phyloP scores from a whole-genome alignment of 53 echinoderm and acorn worm genomes.

The Holothuria leucospilota region DNA sequence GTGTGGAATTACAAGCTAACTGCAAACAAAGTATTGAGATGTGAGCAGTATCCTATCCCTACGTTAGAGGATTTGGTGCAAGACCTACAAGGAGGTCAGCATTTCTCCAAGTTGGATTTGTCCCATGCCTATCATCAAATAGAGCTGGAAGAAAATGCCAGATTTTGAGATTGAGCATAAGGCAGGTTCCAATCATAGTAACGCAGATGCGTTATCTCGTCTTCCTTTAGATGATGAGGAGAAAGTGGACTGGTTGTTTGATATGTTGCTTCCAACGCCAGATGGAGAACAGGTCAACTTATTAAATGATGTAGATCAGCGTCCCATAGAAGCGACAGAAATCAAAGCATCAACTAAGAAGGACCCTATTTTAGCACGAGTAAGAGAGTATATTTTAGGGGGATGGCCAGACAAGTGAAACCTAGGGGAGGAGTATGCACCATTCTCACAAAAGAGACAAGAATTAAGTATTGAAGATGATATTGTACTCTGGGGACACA shows the following conservation, averaged over 20 bases:
- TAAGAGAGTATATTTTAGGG: too few species aligned
- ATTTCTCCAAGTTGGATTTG: conserved; percentile 64
- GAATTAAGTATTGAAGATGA: too few species aligned
- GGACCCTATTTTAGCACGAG: too few species aligned
- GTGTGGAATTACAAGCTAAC: conserved; percentile 57
- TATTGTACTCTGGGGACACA: too few species aligned
- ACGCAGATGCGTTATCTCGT: conserved; percentile 67
- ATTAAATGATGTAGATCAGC: conserved; percentile 10
- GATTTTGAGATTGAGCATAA: conserved; percentile 50
- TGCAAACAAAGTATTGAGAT: conserved; percentile 55
- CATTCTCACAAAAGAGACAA: too few species aligned
- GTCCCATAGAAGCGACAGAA: not conserved
- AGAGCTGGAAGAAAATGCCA: too few species aligned
- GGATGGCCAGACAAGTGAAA: too few species aligned
- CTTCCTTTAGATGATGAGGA: conserved; percentile 36
- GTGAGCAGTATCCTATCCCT: conserved; percentile 71
- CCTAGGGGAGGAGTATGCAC: too few species aligned
- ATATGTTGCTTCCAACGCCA: conserved; percentile 5
- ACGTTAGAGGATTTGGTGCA: conserved; percentile 41
- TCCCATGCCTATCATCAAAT: conserved; percentile 74
- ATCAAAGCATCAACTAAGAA: too few species aligned
- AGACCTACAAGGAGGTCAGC: conserved; percentile 48
- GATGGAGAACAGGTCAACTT: conserved; percentile 25
- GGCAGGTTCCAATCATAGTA: conserved; percentile 53
- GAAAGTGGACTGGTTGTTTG: conserved; percentile 4